These are phyloP conservation scores for Pelecanoides urinatrix DNA, from an alignment of 2,113 vertebrate genomes.

Conservation along the genomic window DNA sequence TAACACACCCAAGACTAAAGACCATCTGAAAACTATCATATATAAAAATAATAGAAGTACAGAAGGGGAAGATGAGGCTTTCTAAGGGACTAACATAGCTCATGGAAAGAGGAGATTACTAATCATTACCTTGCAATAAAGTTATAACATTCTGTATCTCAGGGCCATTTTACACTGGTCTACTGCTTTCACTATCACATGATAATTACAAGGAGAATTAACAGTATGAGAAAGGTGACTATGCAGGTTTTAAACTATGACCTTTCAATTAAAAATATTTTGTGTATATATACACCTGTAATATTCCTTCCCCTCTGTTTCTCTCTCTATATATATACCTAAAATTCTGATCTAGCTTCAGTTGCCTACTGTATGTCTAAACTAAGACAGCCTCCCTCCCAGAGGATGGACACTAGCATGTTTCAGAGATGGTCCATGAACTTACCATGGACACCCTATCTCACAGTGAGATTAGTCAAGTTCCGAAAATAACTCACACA, in stretches of 20 bases:
- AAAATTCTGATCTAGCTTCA: not conserved
- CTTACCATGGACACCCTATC: no score
- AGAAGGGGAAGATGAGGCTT: not conserved
- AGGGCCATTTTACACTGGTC: not conserved
- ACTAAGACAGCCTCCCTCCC: not conserved
- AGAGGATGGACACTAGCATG: rapidly evolving
- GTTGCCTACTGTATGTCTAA: not conserved
- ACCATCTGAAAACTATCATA: not conserved
- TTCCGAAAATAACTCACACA: not conserved
- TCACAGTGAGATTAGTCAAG: not conserved
- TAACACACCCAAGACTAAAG: not conserved
- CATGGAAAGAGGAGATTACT: not conserved
- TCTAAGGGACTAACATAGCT: not conserved
- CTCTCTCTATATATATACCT: not conserved
- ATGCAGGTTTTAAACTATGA: not conserved
- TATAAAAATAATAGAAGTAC: not conserved
- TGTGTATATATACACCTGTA: not conserved
- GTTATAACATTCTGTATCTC: not conserved
- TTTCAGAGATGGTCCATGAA: not conserved
- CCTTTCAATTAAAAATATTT: not conserved
- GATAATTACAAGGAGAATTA: slow-evolving; percentile 12
- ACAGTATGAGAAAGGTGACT: not conserved
- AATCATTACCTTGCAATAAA: not conserved
- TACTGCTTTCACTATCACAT: not conserved
- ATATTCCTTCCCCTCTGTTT: not conserved